These are phyloP conservation scores for Struthidea cinerea DNA, from an alignment of 2,113 vertebrate species.

Conservation along the genomic window DNA sequence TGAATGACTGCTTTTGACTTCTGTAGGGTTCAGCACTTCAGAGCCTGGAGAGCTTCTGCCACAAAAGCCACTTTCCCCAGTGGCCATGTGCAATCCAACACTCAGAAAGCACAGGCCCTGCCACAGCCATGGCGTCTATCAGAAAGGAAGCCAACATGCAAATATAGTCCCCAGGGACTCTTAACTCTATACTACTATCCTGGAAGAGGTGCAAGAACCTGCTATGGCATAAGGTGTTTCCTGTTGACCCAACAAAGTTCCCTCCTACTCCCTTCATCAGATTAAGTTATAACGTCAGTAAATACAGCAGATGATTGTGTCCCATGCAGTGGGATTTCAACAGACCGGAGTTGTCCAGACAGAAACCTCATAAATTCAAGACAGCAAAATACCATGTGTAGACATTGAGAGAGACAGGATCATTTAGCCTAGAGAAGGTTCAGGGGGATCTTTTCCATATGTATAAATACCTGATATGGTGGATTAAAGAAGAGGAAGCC, in stretches of 20 bases:
- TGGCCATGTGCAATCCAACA: neutral
- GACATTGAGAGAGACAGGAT: neutral
- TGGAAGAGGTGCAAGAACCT: neutral
- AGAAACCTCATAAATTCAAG: neutral
- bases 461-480: neutral
- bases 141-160: neutral
- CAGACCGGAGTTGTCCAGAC: neutral
- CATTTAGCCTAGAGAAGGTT: neutral
- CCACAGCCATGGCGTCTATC: neutral
- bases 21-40: neutral
- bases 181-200: neutral
- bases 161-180: neutral
- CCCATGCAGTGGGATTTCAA: neutral
- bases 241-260: neutral
- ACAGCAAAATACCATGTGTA: neutral
- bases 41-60: neutral
- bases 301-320: neutral
- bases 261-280: neutral
- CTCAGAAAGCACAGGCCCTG: neutral
- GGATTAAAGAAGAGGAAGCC: neutral
- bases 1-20: neutral
- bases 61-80: neutral
- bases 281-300: neutral
- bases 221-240: neutral
- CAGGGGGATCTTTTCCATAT: neutral